Evolutionary conservation across 2,113 vertebrate species (phyloP).

Genomic region (Podilymbus podiceps): DNA sequence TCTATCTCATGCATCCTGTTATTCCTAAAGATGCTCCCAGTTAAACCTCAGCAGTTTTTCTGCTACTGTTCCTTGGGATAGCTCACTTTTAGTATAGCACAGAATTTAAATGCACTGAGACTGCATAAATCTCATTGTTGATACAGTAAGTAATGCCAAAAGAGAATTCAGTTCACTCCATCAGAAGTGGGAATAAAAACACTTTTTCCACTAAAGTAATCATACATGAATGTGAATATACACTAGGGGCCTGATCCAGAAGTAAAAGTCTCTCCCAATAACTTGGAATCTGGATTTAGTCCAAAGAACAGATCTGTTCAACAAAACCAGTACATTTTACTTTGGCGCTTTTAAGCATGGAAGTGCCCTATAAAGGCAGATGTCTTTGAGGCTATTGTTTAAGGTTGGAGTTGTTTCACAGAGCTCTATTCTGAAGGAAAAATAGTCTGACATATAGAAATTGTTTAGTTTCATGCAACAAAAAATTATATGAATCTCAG

Average conservation of each 20-base stretch:
- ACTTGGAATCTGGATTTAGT: conserved; percentile 10
- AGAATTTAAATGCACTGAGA: neutral
- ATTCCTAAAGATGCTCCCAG: neutral
- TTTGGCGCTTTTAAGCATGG: neutral
- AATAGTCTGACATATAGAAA: neutral
- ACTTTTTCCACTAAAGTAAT: conserved; percentile 52
- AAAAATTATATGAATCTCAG: neutral
- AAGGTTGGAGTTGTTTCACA: neutral
- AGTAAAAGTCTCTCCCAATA: conserved; percentile 21
- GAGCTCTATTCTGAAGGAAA: neutral
- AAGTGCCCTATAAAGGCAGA: neutral
- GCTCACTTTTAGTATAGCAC: neutral
- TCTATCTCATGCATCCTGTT: neutral
- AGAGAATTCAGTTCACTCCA: conserved; percentile 20
- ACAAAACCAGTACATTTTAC: neutral
- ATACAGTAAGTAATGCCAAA: conserved; percentile 18
- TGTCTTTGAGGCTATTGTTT: neutral
- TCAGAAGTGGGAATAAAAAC: conserved; percentile 38
- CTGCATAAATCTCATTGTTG: conserved; percentile 30
- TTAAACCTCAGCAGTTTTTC: neutral
- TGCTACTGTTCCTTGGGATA: neutral
- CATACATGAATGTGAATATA: conserved; percentile 27
- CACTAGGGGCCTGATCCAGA: conserved; percentile 20
- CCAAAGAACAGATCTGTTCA: neutral
- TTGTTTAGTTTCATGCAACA: neutral